Evolutionary conservation across 2,888 invertebrate species (phyloP).

Genomic region (Drosophila multiciliata): DNA sequence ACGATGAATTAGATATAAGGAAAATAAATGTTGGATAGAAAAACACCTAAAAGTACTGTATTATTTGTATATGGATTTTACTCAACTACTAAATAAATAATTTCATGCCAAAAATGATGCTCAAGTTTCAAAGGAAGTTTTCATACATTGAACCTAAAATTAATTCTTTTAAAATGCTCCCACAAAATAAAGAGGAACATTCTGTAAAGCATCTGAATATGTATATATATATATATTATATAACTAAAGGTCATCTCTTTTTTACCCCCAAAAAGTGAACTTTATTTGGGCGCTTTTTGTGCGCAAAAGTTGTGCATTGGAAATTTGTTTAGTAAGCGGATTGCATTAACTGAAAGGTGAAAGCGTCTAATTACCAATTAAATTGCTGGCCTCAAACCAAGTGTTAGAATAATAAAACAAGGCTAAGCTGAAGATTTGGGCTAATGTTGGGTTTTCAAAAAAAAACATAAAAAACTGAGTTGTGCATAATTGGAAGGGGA

Average conservation of each 20-base stretch:
- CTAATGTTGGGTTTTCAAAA: slow-evolving; percentile 42
- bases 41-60: too few species aligned
- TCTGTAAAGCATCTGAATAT: not conserved
- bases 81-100: not conserved
- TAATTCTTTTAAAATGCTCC: not conserved
- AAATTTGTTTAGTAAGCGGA: slow-evolving; percentile 9
- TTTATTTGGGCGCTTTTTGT: slow-evolving; percentile 52
- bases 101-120: not conserved
- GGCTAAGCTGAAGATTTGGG: slow-evolving; percentile 37
- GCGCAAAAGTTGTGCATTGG: slow-evolving; percentile 42
- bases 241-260: not conserved
- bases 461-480: slow-evolving; percentile 16
- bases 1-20: too few species aligned
- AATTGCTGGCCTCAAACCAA: slow-evolving; percentile 20
- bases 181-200: not conserved
- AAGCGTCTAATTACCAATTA: slow-evolving; percentile 36
- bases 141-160: not conserved
- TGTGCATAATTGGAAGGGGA: slow-evolving; percentile 50
- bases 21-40: too few species aligned
- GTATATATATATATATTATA: not conserved
- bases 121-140: not conserved
- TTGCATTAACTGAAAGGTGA: slow-evolving; percentile 56
- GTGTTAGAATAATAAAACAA: slow-evolving; percentile 28
- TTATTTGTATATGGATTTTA: not conserved
- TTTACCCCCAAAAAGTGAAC: not conserved